These are phyloP conservation scores for Pelodiscus sinensis DNA, from an alignment of 2,113 vertebrate genomes.

Conservation along the genomic window DNA sequence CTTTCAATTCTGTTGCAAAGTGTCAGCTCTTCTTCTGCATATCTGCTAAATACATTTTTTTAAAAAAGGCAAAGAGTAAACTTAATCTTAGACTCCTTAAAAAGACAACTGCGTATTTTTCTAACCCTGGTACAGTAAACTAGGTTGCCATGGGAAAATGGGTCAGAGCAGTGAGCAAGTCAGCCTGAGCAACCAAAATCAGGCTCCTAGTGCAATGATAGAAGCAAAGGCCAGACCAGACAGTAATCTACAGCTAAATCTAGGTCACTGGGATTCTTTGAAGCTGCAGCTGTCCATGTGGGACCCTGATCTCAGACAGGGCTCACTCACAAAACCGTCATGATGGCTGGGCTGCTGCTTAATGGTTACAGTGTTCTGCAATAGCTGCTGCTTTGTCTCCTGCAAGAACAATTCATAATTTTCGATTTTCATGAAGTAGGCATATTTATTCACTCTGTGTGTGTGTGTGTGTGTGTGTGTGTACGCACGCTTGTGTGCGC, in stretches of 20 bases:
- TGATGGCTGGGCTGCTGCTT: constrained; percentile 55
- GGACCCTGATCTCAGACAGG: constrained; percentile 65
- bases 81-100: constrained; percentile 76
- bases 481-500: not conserved
- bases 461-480: constrained; percentile 55
- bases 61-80: constrained; percentile 57
- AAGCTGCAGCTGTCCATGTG: constrained; percentile 78
- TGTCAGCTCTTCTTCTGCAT: constrained; percentile 34
- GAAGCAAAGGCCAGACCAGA: constrained; percentile 74
- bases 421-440: constrained; percentile 63
- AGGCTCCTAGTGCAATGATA: constrained; percentile 61
- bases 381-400: constrained; percentile 63
- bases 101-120: constrained; percentile 61
- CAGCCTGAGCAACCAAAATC: constrained; percentile 79
- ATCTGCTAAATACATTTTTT: constrained; percentile 53
- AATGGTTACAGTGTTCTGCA: not conserved
- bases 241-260: constrained; percentile 87
- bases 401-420: constrained; percentile 60
- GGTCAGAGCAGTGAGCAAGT: constrained; percentile 85
- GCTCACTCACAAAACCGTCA: constrained; percentile 66
- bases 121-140: constrained; percentile 65
- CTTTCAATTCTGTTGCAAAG: constrained; percentile 50
- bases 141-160: constrained; percentile 89
- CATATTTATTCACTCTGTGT: constrained; percentile 23
- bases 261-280: constrained; percentile 89